Conservation (phyloP, 2,888 invertebrate species). For the Scaptomyza cyrtandrae region DNA sequence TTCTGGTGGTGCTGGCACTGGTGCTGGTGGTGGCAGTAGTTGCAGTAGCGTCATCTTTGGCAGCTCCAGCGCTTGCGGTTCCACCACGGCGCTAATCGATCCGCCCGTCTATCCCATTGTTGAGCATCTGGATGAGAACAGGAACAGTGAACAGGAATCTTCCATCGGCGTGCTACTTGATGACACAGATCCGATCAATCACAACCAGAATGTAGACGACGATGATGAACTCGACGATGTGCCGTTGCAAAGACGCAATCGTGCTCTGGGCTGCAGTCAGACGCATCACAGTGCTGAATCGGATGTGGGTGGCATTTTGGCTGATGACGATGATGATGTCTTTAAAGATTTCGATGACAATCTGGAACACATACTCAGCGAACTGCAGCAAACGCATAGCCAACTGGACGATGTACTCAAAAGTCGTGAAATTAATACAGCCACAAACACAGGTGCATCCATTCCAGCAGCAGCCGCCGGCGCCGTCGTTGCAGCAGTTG, state of each 20-base stretch:
- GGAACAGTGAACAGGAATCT: constrained; percentile 85
- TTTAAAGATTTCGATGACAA: constrained; percentile 82
- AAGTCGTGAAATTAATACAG: constrained; percentile 25
- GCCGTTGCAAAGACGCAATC: constrained; percentile 60
- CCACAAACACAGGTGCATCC: constrained; percentile 4
- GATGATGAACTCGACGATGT: constrained; percentile 76
- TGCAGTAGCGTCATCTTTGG: constrained; percentile 79
- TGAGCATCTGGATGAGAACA: constrained; percentile 91
- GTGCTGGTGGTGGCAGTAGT: constrained; percentile 49
- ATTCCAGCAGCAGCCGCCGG: constrained; percentile 5
- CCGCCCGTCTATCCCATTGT: constrained; percentile 90
- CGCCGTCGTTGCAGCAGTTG: constrained; percentile 11
- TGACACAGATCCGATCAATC: constrained; percentile 82
- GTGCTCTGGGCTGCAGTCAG: constrained; percentile 68
- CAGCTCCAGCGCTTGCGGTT: constrained; percentile 70
- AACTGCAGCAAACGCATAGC: constrained; percentile 75
- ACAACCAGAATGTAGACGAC: constrained; percentile 85
- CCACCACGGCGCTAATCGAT: constrained; percentile 81
- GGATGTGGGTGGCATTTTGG: constrained; percentile 79
- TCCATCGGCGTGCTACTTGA: constrained; percentile 41
- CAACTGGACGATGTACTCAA: constrained; percentile 74
- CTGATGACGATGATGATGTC: constrained; percentile 72
- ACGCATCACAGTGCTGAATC: constrained; percentile 79
- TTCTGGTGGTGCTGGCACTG: constrained; percentile 2
- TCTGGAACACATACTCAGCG: constrained; percentile 79